Evolutionary conservation across 37 sponge, comb jelly and placozoan genomes (phyloP).

Genomic region (Chondrosia reniformis): DNA sequence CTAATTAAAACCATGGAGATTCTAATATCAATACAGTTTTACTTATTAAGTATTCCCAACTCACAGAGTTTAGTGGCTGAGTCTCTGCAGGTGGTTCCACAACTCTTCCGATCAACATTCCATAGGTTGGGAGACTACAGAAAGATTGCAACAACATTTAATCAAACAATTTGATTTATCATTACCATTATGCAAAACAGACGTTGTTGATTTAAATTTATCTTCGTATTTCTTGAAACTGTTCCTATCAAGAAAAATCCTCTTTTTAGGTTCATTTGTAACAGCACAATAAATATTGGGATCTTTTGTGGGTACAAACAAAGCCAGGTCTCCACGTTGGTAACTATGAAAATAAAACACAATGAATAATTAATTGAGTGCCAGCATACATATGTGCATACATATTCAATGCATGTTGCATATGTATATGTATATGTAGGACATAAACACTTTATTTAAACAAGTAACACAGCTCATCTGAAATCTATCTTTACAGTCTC

Average conservation of each 20-base stretch:
- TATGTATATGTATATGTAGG: no score
- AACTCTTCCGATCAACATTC: background rate
- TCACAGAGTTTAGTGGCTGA: background rate
- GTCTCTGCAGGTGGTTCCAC: background rate
- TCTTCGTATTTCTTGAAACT: background rate
- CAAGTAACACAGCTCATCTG: no score
- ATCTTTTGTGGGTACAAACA: background rate
- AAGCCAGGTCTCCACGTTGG: background rate
- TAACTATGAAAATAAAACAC: background rate
- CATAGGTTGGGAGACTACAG: background rate
- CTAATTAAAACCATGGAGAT: no score
- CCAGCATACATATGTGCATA: no score
- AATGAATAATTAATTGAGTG: no score
- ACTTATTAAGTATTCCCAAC: background rate
- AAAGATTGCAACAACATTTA: background rate
- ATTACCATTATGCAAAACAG: no score
- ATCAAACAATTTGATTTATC: background rate
- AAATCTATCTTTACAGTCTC: no score
- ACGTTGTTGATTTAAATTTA: background rate
- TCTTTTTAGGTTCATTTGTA: background rate
- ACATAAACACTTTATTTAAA: no score
- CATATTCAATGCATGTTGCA: no score
- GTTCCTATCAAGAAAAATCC: conserved; percentile 4
- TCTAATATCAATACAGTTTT: background rate
- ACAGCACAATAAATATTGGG: background rate